Base-by-base conservation (phyloP, 2,888 invertebrate species). In the Agrilus cyanescens region DNA sequence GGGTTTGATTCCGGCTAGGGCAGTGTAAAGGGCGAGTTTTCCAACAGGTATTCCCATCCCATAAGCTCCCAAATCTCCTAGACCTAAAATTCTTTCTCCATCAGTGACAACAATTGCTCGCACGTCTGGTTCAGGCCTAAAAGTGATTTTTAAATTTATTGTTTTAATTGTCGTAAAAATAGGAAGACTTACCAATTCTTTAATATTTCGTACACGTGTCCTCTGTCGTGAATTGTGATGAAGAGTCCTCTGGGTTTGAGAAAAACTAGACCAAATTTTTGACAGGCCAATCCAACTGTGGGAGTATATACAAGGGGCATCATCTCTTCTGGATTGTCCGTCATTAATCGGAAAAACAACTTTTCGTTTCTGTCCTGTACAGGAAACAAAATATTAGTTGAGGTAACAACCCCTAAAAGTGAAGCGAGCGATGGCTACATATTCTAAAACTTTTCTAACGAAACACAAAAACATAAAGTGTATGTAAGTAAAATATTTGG, bases 301-400 rank as follows among this genome's bases (percentile, higher is more conserved):
- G 98, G 98, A 0, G 98, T 98, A 69, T 98, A 98, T n/a, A 98
- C 94, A 46, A 97, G 76, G 0, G 98, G 98, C 91, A 98, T 93
- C 75, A 93, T 80, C 49, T 87, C 80, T 37, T 84, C 78, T 16
- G 95, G 87, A 63, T 97, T 81, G 52, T 91, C 85, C 12, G 79
- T 76, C 35, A 97, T 70, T 38, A 96, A 79, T 29, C 87, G 81
- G 68, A 89, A 99, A 73, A 98, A 99, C 13, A 98, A 74, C 54
- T 87, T 85, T 68, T 98, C 96, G 65, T 98, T 96, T 52, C 95
- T 82, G 60, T 98, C 96, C 80, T 91, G 68, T 3, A 25, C 1
- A 25, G 10, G 10, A 25, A 10, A 25, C 10, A 58, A 56, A 48
- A 41, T 8, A 40, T 40, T 35, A 31, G 13, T 25, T 25, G 4